phyloP scores from a whole-genome alignment of 1,140 invertebrate genomes.

The Cecropterus lyciades region DNA sequence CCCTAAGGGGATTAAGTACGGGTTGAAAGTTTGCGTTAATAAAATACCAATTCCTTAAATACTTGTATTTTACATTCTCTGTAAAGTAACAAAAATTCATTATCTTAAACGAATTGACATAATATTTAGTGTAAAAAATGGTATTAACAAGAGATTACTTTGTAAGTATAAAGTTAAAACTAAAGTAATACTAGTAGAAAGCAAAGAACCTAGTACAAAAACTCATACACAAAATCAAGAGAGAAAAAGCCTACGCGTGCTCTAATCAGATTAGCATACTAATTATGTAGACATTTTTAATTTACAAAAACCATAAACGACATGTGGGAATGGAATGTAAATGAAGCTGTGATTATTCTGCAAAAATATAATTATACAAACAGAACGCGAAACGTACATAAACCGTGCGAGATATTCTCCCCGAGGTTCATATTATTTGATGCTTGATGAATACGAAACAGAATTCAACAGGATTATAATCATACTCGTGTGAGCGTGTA shows the following conservation, averaged over 20 bases:
- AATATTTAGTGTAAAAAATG: no score
- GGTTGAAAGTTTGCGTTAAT: no score
- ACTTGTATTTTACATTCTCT: no score
- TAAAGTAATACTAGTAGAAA: no score
- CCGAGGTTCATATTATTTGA: constrained; percentile 7
- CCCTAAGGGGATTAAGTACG: no score
- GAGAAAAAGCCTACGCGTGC: neutral
- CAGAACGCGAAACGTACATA: constrained; percentile 18
- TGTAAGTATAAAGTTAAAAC: no score
- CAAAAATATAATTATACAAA: constrained; percentile 35
- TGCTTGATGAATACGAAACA: constrained; percentile 17
- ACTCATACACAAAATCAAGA: no score
- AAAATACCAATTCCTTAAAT: no score
- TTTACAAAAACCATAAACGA: constrained; percentile 17
- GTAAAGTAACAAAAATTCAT: no score
- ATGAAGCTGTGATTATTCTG: constrained; percentile 29
- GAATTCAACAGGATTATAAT: constrained; percentile 4
- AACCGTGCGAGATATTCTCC: constrained; percentile 5
- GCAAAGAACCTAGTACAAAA: no score
- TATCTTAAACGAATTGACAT: no score
- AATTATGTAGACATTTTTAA: constrained; percentile 20
- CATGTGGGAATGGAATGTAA: constrained; percentile 11
- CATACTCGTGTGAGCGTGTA: neutral
- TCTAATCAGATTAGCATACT: constrained; percentile 7
- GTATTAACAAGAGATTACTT: no score